Evolutionary conservation across 2,888 invertebrate genomes (phyloP), one percentile per base, ranked within the genome.

Genomic region (Alsophila aescularia): DNA sequence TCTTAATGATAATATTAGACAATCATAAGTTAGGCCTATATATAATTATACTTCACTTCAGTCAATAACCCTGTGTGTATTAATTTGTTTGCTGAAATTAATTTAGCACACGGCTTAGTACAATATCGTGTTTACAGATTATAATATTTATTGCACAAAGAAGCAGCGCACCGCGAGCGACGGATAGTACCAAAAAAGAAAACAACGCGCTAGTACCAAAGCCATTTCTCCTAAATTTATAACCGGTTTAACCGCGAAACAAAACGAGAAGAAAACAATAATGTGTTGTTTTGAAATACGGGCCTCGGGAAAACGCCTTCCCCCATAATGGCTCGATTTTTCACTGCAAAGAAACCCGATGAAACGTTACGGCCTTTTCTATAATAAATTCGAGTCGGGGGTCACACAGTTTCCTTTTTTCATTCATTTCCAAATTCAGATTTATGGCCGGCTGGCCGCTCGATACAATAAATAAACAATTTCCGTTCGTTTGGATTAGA

Each of bases 231-330:
- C 67, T 62, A 74, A 86, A 87, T 86, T 85, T 85, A 87, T 82
- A 80, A 82, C 79, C 76, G 76, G 70, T 81, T 85, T 83, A 81
- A 78, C 80, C 78, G 64, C 79, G 71, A 78, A 83, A 83, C 81
- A 81, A 81, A 86, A 85, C 77, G 72, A 77, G 73, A 83, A 79
- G 79, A 84, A 86, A 87, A 88, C 87, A 89, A 84, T 89, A 88
- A 90, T 83, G 88, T 86, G 89, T 83, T 89, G 81, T 86, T 88
- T 86, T 88, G 89, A 89, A 88, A 86, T 87, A 89, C 77, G 86
- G 83, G 75, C 80, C 59, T 61, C 60, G 73, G 75, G 73, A 71
- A 73, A 72, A 72, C 67, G 69, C 78, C 74, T 75, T 75, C 77
- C 81, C 77, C 67, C 62, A 73, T 87, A 87, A 87, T 89, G 79